Conservation (phyloP, 2,113 vertebrate genomes). For the Apus apus region DNA sequence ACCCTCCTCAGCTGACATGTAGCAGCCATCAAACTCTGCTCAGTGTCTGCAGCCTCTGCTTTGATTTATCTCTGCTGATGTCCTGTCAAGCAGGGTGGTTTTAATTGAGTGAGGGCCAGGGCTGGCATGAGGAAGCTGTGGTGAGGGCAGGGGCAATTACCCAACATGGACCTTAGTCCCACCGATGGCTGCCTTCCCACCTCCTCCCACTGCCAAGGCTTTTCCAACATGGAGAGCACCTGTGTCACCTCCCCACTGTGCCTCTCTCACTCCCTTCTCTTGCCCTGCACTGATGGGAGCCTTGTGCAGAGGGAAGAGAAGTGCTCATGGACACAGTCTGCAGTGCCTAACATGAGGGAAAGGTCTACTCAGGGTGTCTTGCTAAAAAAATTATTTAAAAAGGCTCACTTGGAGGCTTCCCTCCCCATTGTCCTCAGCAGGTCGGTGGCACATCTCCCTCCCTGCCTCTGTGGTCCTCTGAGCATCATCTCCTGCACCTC, state of each 20-base stretch:
- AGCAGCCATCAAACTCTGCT: background rate
- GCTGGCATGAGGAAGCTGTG: rapidly evolving
- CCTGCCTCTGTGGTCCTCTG: background rate
- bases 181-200: background rate
- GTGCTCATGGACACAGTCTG: rapidly evolving
- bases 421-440: background rate
- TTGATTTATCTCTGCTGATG: background rate
- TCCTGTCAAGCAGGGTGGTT: rapidly evolving
- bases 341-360: rapidly evolving
- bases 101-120: background rate
- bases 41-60: rapidly evolving
- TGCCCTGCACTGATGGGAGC: rapidly evolving
- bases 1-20: rapidly evolving
- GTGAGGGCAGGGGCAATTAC: background rate
- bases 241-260: rapidly evolving
- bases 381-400: background rate
- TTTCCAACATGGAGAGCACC: rapidly evolving
- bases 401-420: background rate
- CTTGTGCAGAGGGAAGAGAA: background rate
- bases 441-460: rapidly evolving
- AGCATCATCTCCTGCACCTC: rapidly evolving
- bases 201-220: background rate
- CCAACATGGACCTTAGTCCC: background rate
- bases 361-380: background rate
- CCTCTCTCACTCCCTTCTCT: background rate